Conservation (phyloP, 1,140 invertebrate genomes). For the Oncopodura yosiiana region DNA sequence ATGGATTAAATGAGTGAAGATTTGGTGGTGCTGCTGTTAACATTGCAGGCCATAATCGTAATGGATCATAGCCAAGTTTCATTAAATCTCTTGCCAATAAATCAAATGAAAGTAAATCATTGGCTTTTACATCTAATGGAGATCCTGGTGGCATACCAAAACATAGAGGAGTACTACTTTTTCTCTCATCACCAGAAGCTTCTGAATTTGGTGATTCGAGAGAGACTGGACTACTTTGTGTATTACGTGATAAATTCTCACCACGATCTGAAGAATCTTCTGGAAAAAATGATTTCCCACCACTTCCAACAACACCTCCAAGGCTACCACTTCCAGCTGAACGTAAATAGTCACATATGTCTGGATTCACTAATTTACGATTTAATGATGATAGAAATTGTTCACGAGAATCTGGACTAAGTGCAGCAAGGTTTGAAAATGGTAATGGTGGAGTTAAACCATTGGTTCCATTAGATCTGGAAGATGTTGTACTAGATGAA, state of each 20-base stretch:
- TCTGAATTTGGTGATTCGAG: conserved; percentile 35
- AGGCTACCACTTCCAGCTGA: conserved; percentile 4
- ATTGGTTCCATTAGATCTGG: conserved; percentile 15
- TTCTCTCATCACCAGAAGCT: conserved; percentile 28
- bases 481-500: no score
- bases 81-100: conserved; percentile 32
- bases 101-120: conserved; percentile 34
- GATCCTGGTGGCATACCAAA: conserved; percentile 33
- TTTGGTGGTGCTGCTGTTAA: conserved; percentile 26
- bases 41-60: conserved; percentile 35
- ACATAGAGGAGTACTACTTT: conserved; percentile 25
- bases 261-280: conserved; percentile 13
- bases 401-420: conserved; percentile 33
- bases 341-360: conserved; percentile 33
- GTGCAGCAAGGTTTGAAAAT: conserved; percentile 23
- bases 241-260: conserved; percentile 18
- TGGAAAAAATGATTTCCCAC: conserved; percentile 1
- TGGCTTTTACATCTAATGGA: conserved; percentile 33
- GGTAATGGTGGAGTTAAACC: conserved; percentile 15
- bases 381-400: conserved; percentile 31
- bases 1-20: conserved; percentile 32
- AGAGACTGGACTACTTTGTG: conserved; percentile 30
- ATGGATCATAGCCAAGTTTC: conserved; percentile 34
- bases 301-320: background rate
- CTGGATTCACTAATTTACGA: conserved; percentile 28